These are phyloP conservation scores for Spea multiplicata DNA, from an alignment of 2,113 vertebrate species.

Conservation along the genomic window DNA sequence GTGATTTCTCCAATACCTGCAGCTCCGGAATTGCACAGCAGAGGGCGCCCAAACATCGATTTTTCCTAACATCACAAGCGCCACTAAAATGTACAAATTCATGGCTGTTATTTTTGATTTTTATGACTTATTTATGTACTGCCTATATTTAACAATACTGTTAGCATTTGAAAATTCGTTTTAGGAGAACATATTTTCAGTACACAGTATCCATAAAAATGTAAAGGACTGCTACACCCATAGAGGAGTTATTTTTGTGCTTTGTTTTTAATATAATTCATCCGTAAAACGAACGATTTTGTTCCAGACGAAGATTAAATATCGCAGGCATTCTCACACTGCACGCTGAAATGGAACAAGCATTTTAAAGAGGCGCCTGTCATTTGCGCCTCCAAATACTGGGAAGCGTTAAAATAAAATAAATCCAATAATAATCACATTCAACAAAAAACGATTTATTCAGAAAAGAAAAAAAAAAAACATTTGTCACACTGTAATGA, in stretches of 20 bases:
- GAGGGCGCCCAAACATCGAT: slow-evolving; percentile 28
- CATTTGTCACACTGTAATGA: slow-evolving; percentile 25
- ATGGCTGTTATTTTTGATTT: slow-evolving; percentile 44
- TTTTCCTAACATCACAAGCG: slow-evolving; percentile 6
- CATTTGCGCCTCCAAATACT: neutral
- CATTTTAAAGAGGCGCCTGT: neutral
- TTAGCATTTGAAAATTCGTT: slow-evolving; percentile 45
- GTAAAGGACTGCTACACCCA: slow-evolving; percentile 14
- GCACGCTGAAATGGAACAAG: neutral
- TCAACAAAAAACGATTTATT: slow-evolving; percentile 11
- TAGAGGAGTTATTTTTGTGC: slow-evolving; percentile 11
- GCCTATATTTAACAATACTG: slow-evolving; percentile 45
- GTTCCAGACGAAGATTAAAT: slow-evolving; percentile 20
- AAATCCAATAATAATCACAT: slow-evolving; percentile 25
- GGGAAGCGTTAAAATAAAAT: neutral
- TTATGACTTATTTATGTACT: slow-evolving; percentile 46
- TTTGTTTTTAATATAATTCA: slow-evolving; percentile 11
- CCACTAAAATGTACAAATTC: slow-evolving; percentile 42
- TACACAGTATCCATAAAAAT: slow-evolving; percentile 40
- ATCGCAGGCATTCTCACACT: slow-evolving; percentile 4
- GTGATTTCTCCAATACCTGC: neutral
- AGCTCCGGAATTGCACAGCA: neutral
- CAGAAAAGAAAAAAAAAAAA: neutral
- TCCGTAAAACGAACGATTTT: slow-evolving; percentile 23
- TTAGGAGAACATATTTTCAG: slow-evolving; percentile 36